Conservation (phyloP, 2,797 vertebrate species). For the Hoplostethus atlanticus region DNA sequence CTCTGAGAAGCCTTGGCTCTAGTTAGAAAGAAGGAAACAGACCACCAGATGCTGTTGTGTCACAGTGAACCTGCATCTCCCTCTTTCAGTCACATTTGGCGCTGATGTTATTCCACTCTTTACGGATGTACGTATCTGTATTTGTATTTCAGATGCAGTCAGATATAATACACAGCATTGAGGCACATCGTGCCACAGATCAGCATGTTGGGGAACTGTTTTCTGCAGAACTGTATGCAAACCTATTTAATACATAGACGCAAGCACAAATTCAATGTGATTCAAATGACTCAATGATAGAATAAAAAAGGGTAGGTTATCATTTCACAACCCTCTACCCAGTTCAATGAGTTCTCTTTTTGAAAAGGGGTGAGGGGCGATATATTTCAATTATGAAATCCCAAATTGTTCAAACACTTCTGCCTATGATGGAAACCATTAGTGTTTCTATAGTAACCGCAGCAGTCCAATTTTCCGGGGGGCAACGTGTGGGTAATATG, state of each 20-base stretch:
- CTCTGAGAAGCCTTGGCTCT: too few species aligned
- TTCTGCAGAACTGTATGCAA: too few species aligned
- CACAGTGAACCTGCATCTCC: too few species aligned
- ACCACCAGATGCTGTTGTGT: too few species aligned
- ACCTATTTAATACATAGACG: neutral
- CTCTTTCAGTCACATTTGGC: too few species aligned
- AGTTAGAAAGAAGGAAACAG: too few species aligned
- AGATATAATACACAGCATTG: neutral
- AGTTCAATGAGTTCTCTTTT: neutral
- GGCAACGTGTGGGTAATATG: constrained; percentile 12
- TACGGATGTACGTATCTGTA: neutral
- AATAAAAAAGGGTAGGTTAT: neutral
- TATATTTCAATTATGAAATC: neutral
- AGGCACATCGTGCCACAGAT: neutral
- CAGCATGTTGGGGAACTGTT: neutral
- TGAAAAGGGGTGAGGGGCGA: neutral
- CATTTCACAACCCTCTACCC: neutral
- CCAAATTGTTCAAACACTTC: neutral
- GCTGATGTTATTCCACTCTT: too few species aligned
- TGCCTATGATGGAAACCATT: constrained; percentile 9
- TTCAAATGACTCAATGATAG: constrained; percentile 7
- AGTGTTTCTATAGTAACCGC: constrained; percentile 28
- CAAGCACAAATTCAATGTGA: neutral
- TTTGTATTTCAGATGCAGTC: too few species aligned
- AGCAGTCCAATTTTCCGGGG: constrained; percentile 2